Conservation (phyloP, 2,888 invertebrate genomes). For the Oeneis ivallda region DNA sequence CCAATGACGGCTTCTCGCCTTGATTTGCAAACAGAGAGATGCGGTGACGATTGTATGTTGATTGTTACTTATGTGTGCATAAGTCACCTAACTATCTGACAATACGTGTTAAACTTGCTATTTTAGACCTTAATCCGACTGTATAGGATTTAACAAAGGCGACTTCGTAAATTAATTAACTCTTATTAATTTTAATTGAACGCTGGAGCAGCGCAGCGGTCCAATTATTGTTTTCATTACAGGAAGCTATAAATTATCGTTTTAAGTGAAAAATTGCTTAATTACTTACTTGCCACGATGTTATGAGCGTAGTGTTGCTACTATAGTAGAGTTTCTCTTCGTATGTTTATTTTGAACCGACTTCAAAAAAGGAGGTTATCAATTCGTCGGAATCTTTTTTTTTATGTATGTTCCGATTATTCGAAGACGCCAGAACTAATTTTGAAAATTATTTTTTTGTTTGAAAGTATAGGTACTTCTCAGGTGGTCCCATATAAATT, state of each 20-base stretch:
- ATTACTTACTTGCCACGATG: slow-evolving; percentile 20
- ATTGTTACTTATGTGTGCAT: slow-evolving; percentile 50
- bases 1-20: slow-evolving; percentile 55
- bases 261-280: slow-evolving; percentile 32
- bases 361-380: too few species aligned
- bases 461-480: too few species aligned
- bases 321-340: too few species aligned
- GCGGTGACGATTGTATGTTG: slow-evolving; percentile 76
- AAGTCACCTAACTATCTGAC: slow-evolving; percentile 11
- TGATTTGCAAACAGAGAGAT: slow-evolving; percentile 76
- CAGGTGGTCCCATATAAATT: too few species aligned
- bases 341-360: too few species aligned
- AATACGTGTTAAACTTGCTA: not conserved
- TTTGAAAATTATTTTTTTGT: too few species aligned
- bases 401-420: too few species aligned
- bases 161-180: slow-evolving; percentile 35
- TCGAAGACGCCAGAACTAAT: too few species aligned
- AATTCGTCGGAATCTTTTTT: too few species aligned
- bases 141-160: slow-evolving; percentile 2
- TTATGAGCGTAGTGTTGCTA: slow-evolving; percentile 26
- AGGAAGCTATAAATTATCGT: slow-evolving; percentile 32
- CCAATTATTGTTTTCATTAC: slow-evolving; percentile 35
- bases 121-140: not conserved
- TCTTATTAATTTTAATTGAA: slow-evolving; percentile 36
- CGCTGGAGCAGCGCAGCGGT: slow-evolving; percentile 22